Base-by-base conservation (phyloP, 2,113 vertebrate species). In the Phaethornis superciliosus region DNA sequence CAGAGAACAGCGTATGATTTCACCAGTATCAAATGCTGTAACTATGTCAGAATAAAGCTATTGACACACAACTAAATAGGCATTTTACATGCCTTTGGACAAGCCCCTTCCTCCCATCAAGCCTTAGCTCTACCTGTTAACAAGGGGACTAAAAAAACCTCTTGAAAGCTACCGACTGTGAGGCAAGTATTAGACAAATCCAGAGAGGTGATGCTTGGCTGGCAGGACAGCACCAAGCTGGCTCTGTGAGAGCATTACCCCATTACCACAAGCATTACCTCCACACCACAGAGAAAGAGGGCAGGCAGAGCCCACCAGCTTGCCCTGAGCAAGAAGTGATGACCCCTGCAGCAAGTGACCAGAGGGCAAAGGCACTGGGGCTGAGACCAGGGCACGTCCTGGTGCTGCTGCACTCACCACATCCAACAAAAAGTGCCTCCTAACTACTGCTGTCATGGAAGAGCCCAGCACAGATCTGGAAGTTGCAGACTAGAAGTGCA, bases 341-440 rank as follows among this genome's bases (percentile, higher is more conserved):
- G 19, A 51, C 9, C n/a, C 10, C 32, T 40, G 51, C 46, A n/a
- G 7, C 0, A 1, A 65, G 46, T 2, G 22, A 40, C 18, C 56
- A 24, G 37, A 68, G 17, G 27, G 37, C 26, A 54, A 89, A 74
- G 28, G 56, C 23, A 51, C 15, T 0, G 0, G 3, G 16, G 74
- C 24, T 4, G 16, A 76, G 26, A 71, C 10, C 1, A 1, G 35
- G 15, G 32, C 54, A 32, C 4, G 0, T 19, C 18, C 21, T 10
- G 1, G 44, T 0, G 0, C 55, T 65, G 15, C 8, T 3, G 0
- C 27, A 21, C n/a, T 79, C 28, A 27, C 7, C 6, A 6, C 13
- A 27, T 44, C 52, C 42, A 60, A 30, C 10, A 2, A 4, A 17
- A 68, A 7, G 49, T 4, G 26, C 19, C 42, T 63, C 59, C 54